These are phyloP conservation scores for Chlorodrepanis virens DNA, from an alignment of 2,113 vertebrate genomes.

Conservation along the genomic window DNA sequence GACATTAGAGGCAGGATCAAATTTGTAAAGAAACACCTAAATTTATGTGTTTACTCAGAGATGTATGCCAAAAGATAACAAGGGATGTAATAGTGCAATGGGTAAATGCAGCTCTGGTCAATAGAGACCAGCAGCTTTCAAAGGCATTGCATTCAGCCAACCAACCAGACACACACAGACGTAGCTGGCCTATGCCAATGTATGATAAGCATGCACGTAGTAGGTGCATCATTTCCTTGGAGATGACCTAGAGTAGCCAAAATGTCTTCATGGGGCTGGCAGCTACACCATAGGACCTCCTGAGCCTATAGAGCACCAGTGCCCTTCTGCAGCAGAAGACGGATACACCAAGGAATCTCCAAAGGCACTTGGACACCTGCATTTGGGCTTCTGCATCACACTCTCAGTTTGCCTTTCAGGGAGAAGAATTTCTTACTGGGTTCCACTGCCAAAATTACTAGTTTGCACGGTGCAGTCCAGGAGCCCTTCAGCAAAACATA, in stretches of 20 bases:
- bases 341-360: background rate
- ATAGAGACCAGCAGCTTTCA: background rate
- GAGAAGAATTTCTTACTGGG: background rate
- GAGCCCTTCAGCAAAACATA: background rate
- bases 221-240: background rate
- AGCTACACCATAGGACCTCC: accelerated
- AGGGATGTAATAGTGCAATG: background rate
- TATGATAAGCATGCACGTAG: background rate
- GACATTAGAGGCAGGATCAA: background rate
- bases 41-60: background rate
- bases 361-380: background rate
- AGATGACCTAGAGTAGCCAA: background rate
- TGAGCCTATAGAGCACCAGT: background rate
- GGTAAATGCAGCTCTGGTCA: background rate
- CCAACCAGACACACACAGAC: background rate
- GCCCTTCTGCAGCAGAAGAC: background rate
- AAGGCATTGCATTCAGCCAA: background rate
- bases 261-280: background rate
- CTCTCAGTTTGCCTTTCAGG: background rate
- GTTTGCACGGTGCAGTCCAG: background rate
- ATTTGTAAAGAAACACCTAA: background rate
- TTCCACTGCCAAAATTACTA: background rate
- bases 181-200: background rate
- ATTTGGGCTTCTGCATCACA: background rate
- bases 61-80: background rate